Conservation (phyloP, 2,888 invertebrate species). For the Eueremaeus valkanovi region DNA sequence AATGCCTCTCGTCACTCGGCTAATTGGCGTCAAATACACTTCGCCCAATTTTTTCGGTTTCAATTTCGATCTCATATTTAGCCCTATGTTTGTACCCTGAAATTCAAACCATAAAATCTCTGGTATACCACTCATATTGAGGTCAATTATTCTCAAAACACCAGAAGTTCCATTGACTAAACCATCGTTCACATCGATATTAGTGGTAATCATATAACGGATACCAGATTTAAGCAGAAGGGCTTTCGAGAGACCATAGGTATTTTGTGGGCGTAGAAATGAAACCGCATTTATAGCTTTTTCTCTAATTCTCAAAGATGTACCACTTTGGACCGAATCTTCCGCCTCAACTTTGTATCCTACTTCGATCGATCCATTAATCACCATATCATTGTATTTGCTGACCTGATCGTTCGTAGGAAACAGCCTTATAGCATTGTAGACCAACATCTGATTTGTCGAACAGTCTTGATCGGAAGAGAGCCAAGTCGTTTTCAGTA, state of each 20-base stretch:
- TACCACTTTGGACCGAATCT: not conserved
- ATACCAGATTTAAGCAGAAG: slow-evolving; percentile 36
- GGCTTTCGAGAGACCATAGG: not conserved
- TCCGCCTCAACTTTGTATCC: too few species aligned
- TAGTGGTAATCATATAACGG: slow-evolving; percentile 44
- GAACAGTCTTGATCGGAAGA: not conserved
- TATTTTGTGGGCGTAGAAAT: not conserved
- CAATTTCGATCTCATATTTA: not conserved
- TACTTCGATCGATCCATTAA: not conserved
- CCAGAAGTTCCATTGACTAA: slow-evolving; percentile 46
- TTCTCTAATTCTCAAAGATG: not conserved
- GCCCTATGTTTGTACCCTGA: not conserved
- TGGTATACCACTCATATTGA: not conserved
- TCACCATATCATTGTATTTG: not conserved
- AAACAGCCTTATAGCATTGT: not conserved
- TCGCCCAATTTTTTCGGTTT: not conserved
- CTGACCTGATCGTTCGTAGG: not conserved
- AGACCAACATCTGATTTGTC: not conserved
- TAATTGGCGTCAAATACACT: not conserved
- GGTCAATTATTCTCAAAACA: slow-evolving; percentile 33
- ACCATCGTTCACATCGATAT: slow-evolving; percentile 45
- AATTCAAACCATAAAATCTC: not conserved
- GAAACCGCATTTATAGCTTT: not conserved
- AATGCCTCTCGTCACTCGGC: not conserved
- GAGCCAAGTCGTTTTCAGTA: not conserved